Evolutionary conservation across 2,888 invertebrate species (phyloP).

Genomic region (Luffia ferchaultella): DNA sequence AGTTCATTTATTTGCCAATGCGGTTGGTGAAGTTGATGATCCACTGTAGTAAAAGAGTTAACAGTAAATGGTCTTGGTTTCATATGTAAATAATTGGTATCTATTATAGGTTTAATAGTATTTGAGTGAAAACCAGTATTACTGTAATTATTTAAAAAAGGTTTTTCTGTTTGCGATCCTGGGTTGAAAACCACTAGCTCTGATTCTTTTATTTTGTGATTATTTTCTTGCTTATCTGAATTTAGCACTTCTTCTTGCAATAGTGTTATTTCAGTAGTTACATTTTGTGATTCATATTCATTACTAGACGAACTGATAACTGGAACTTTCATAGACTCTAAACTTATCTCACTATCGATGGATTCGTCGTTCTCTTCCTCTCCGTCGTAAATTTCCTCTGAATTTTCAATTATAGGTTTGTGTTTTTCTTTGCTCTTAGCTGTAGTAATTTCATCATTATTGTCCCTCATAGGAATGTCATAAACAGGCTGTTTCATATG

Average conservation of each 20-base stretch:
- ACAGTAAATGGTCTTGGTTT: conserved; percentile 54
- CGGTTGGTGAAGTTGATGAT: conserved; percentile 54
- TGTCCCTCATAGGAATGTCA: conserved; percentile 53
- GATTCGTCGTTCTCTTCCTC: conserved; percentile 34
- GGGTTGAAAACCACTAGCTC: conserved; percentile 30
- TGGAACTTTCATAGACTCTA: conserved; percentile 55
- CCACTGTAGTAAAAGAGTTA: conserved; percentile 34
- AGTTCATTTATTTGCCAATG: conserved; percentile 60
- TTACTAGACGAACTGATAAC: conserved; percentile 40
- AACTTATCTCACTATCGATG: conserved; percentile 48
- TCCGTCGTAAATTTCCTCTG: conserved; percentile 54
- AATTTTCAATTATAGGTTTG: conserved; percentile 47
- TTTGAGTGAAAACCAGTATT: conserved; percentile 40
- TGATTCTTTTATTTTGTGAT: conserved; percentile 22
- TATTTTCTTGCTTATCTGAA: conserved; percentile 11
- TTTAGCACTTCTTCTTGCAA: conserved; percentile 30
- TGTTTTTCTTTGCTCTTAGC: conserved; percentile 21
- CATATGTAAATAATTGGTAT: conserved; percentile 24
- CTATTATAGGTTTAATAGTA: conserved; percentile 41
- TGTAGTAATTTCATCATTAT: conserved; percentile 42
- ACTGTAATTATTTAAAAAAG: conserved; percentile 36
- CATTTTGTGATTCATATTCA: conserved; percentile 15
- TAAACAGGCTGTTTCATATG: conserved; percentile 44
- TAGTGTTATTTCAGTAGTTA: conserved; percentile 29
- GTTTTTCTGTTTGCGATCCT: conserved; percentile 59